Evolutionary conservation across 2,113 vertebrate genomes (phyloP).

Genomic region (Cygnus buccinator): DNA sequence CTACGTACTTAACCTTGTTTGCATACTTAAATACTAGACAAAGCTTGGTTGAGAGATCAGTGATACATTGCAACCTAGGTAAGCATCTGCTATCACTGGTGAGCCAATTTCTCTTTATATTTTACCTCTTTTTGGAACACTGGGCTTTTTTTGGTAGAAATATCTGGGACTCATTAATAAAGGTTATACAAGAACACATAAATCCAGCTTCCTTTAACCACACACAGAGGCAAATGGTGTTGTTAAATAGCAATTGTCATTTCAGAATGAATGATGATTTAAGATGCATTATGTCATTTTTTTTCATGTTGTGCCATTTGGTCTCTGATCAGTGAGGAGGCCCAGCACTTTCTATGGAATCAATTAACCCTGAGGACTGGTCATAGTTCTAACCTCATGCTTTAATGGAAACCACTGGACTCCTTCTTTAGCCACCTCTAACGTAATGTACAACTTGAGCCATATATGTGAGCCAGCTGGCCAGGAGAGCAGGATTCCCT

Average conservation of each 20-base stretch:
- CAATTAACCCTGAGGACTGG: slow-evolving; percentile 35
- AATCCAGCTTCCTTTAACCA: slow-evolving; percentile 41
- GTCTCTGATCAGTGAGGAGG: slow-evolving; percentile 37
- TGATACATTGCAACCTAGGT: neutral
- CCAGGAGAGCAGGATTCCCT: neutral
- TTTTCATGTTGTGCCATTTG: slow-evolving; percentile 35
- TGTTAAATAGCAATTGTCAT: slow-evolving; percentile 32
- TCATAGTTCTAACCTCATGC: slow-evolving; percentile 15
- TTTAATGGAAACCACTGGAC: slow-evolving; percentile 37
- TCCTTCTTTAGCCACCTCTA: neutral
- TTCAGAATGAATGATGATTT: slow-evolving; percentile 53
- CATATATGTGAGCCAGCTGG: neutral
- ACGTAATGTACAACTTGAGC: neutral
- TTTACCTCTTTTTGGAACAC: neutral
- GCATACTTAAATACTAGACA: neutral
- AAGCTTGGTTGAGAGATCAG: neutral
- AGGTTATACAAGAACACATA: slow-evolving; percentile 23
- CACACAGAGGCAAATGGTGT: slow-evolving; percentile 20
- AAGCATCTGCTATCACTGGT: neutral
- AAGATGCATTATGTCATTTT: neutral
- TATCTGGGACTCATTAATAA: slow-evolving; percentile 39
- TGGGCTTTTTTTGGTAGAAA: neutral
- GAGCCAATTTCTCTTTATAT: neutral
- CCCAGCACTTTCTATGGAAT: slow-evolving; percentile 13
- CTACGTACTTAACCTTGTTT: neutral